Conservation (phyloP, 2,888 invertebrate genomes). For the Pammene fasciana region DNA sequence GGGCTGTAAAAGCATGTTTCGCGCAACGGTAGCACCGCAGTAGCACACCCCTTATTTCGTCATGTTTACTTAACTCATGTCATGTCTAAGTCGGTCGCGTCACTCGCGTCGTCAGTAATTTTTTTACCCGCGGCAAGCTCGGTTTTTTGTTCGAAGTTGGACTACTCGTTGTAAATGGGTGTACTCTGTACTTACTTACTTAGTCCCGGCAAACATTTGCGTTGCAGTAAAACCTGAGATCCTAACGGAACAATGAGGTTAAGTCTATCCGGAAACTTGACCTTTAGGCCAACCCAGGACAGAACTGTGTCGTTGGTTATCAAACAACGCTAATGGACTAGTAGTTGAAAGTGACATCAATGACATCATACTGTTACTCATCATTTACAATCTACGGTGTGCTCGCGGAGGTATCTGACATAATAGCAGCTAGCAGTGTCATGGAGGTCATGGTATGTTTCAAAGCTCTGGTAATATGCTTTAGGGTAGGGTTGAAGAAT, state of each 20-base stretch:
- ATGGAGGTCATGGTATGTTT: neutral
- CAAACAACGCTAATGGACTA: conserved; percentile 8
- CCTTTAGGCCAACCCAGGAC: neutral
- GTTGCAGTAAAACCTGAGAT: neutral
- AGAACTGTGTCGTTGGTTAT: neutral
- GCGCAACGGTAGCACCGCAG: too few relatives aligned
- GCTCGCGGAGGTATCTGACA: neutral
- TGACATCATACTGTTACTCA: neutral
- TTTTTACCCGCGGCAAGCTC: too few relatives aligned
- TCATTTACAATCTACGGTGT: neutral
- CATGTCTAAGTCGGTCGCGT: too few relatives aligned
- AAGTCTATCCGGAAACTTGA: neutral
- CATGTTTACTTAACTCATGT: too few relatives aligned
- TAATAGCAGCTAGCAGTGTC: neutral
- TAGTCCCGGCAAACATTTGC: neutral
- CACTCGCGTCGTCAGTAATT: too few relatives aligned
- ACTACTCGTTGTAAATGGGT: too few relatives aligned
- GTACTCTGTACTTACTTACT: too few relatives aligned
- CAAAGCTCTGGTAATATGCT: too few relatives aligned
- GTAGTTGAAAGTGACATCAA: neutral
- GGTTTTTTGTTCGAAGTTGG: too few relatives aligned
- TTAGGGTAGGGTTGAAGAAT: too few relatives aligned
- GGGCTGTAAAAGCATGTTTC: too few relatives aligned
- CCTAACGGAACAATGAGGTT: neutral
- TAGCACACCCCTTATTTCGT: too few relatives aligned